A percentile compares a stretch with the other conserved stretches of the same genome.
phyloP scores from a whole-genome alignment of 2,113 vertebrate genomes.

The Malurus melanocephalus region DNA sequence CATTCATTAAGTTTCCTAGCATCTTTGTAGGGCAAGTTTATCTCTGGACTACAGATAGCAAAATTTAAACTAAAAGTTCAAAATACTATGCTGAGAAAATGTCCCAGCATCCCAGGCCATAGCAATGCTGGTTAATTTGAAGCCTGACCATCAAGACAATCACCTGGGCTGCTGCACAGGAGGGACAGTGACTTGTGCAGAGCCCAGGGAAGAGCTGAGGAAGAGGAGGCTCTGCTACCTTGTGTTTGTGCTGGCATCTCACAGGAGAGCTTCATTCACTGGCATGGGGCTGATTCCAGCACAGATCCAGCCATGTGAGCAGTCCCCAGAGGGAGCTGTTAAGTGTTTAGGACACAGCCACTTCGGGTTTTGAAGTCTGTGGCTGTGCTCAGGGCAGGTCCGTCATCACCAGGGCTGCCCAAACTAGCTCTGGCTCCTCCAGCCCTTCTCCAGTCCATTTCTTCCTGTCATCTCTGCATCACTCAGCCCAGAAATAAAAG shows the following conservation, averaged over 20 bases:
- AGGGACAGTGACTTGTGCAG: background rate
- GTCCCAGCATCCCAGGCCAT: background rate
- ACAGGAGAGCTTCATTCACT: background rate
- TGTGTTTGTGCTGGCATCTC: background rate
- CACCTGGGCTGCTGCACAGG: background rate
- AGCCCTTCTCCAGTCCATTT: slow-evolving; percentile 22
- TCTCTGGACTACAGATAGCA: background rate
- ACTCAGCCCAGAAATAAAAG: background rate
- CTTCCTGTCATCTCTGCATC: background rate
- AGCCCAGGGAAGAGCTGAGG: background rate
- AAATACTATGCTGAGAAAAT: background rate
- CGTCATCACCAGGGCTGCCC: background rate
- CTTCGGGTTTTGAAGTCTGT: background rate
- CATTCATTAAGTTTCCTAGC: background rate
- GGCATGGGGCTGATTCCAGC: fast-evolving
- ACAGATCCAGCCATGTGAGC: background rate
- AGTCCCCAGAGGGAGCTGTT: background rate
- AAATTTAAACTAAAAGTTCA: background rate
- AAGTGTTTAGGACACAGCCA: background rate
- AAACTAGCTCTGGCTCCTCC: background rate
- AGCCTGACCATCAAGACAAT: background rate
- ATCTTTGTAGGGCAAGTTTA: background rate
- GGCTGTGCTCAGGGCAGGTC: background rate
- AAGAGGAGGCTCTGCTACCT: background rate
- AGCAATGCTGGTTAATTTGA: background rate